These are phyloP conservation scores for Zaprionus davidi DNA, from an alignment of 1,140 invertebrate genomes.

Conservation along the genomic window DNA sequence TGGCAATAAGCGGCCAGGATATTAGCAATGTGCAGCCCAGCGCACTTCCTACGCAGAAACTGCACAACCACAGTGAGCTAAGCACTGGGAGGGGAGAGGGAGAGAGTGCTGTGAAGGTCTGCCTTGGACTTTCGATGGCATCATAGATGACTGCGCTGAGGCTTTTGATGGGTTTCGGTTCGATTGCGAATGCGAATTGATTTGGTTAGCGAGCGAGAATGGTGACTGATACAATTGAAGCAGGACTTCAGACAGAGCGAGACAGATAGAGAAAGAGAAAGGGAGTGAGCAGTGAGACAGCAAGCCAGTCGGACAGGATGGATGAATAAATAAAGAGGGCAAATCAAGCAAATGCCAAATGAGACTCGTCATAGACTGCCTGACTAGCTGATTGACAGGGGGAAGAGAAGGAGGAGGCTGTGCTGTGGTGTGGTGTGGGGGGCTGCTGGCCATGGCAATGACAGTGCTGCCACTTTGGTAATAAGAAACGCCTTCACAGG, in stretches of 20 bases:
- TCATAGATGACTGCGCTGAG: constrained; percentile 45
- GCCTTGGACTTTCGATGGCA: constrained; percentile 16
- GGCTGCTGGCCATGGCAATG: constrained; percentile 40
- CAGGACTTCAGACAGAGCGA: constrained; percentile 36
- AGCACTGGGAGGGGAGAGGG: not conserved
- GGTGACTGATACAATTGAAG: constrained; percentile 54
- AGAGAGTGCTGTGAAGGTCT: not conserved
- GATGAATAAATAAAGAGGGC: constrained; percentile 81
- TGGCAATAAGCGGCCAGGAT: constrained; percentile 55
- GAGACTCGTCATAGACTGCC: constrained; percentile 69
- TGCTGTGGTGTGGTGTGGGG: not conserved
- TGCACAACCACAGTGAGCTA: constrained; percentile 33
- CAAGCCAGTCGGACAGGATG: constrained; percentile 36
- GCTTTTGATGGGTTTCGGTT: constrained; percentile 66
- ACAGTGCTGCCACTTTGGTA: constrained; percentile 43
- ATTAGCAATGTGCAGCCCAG: constrained; percentile 81
- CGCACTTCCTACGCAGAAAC: constrained; percentile 74
- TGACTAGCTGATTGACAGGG: constrained; percentile 49
- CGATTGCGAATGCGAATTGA: constrained; percentile 78
- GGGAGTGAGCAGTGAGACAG: not conserved
- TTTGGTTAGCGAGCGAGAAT: constrained; percentile 71
- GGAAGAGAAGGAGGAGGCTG: not conserved
- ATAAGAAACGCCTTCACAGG: constrained; percentile 48
- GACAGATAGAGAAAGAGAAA: not conserved
- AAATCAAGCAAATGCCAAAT: constrained; percentile 80